Evolutionary conservation across 2,888 invertebrate species (phyloP).

Genomic region (Oeneis ivallda): DNA sequence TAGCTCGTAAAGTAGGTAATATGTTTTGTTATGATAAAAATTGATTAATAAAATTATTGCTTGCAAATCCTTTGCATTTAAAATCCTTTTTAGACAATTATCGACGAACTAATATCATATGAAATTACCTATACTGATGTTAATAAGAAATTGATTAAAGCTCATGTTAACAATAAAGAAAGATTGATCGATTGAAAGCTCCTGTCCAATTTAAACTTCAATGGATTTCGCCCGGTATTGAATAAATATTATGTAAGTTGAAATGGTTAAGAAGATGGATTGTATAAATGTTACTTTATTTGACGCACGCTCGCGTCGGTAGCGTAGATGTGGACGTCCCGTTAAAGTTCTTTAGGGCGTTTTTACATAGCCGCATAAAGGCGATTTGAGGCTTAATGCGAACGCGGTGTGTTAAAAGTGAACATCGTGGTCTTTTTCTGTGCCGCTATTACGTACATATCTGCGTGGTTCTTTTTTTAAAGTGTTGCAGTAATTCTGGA

Average conservation of each 20-base stretch:
- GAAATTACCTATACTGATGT: neutral
- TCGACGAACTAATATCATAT: neutral
- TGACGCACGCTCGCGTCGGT: neutral
- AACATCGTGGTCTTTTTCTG: constrained; percentile 25
- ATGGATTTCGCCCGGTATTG: neutral
- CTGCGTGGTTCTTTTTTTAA: constrained; percentile 12
- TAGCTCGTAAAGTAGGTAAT: neutral
- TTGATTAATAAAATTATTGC: neutral
- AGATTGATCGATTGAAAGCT: neutral
- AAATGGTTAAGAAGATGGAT: neutral
- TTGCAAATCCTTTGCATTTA: constrained; percentile 4
- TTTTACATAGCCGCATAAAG: constrained; percentile 29
- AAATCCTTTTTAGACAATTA: constrained; percentile 7
- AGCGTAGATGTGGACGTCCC: neutral
- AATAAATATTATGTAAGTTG: neutral
- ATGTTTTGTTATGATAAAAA: neutral
- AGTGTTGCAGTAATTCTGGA: constrained; percentile 12
- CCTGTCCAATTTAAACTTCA: neutral
- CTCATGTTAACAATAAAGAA: neutral
- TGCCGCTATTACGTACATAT: constrained; percentile 15
- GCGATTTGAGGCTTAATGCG: constrained; percentile 30
- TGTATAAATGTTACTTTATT: neutral
- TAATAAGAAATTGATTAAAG: neutral
- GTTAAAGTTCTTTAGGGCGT: constrained; percentile 22
- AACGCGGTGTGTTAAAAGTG: constrained; percentile 28